These are phyloP conservation scores for Idris sp. DNA, from an alignment of 1,140 invertebrate genomes.

Conservation along the genomic window DNA sequence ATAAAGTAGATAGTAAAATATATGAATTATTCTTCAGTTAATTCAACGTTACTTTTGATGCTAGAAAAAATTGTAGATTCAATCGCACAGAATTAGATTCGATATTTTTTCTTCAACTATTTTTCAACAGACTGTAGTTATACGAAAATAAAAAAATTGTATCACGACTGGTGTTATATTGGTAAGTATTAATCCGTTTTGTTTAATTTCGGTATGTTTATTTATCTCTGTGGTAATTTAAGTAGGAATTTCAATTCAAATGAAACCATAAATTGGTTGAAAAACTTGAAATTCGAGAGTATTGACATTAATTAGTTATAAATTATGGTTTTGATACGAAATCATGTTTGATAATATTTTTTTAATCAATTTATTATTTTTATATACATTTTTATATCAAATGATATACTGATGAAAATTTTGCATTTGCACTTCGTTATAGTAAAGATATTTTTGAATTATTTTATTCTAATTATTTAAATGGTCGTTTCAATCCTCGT, in stretches of 20 bases:
- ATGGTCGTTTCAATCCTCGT: conserved; percentile 14
- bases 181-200: neutral
- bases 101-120: conserved; percentile 2
- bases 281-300: neutral
- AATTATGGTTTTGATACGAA: neutral
- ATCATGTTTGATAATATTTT: conserved; percentile 1
- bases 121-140: too few species aligned
- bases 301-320: too few species aligned
- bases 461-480: too few species aligned
- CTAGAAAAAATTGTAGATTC: conserved; percentile 9
- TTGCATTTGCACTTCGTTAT: conserved; percentile 3
- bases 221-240: too few species aligned
- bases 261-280: conserved; percentile 5
- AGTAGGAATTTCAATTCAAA: too few species aligned
- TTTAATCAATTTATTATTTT: too few species aligned
- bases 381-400: conserved; percentile 4
- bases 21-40: conserved; percentile 16
- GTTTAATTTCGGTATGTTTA: neutral
- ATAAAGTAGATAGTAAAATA: conserved; percentile 44
- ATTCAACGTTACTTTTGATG: conserved; percentile 17
- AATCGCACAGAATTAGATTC: conserved; percentile 10
- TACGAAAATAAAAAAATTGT: conserved; percentile 16
- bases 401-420: conserved; percentile 14
- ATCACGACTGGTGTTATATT: conserved; percentile 9
- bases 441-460: conserved; percentile 1